These are phyloP conservation scores for Takifugu ocellatus DNA, from an alignment of 2,797 vertebrate species.

Conservation along the genomic window DNA sequence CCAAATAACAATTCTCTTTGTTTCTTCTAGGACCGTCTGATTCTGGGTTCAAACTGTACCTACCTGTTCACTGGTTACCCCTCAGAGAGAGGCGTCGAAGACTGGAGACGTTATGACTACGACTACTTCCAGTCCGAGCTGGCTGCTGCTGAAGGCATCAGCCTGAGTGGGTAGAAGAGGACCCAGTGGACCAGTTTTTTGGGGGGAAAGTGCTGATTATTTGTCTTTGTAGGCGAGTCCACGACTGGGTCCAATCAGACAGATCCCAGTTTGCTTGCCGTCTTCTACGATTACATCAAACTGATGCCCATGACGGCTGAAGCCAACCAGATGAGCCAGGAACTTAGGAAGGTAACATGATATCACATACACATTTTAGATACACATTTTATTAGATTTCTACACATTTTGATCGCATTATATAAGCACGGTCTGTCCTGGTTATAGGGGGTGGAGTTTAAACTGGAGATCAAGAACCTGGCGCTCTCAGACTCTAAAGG, in stretches of 20 bases:
- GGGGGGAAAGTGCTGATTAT: not conserved
- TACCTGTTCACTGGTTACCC: constrained; percentile 86
- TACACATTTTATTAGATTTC: not conserved
- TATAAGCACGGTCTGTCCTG: not conserved
- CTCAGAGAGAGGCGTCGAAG: constrained; percentile 75
- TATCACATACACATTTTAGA: not conserved
- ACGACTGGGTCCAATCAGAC: constrained; percentile 56
- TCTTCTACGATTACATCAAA: constrained; percentile 86
- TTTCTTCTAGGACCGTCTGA: constrained; percentile 77
- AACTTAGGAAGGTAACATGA: constrained; percentile 79
- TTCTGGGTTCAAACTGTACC: constrained; percentile 85
- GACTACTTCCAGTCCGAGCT: constrained; percentile 89
- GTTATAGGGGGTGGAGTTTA: constrained; percentile 81
- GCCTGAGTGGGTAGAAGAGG: constrained; percentile 56
- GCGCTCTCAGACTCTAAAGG: constrained; percentile 83
- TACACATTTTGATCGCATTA: not conserved
- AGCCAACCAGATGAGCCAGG: constrained; percentile 89
- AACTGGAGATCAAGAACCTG: constrained; percentile 88
- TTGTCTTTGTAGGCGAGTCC: constrained; percentile 60
- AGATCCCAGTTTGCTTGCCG: constrained; percentile 82
- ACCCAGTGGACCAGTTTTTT: not conserved
- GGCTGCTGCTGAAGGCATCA: constrained; percentile 82
- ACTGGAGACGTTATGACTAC: constrained; percentile 83
- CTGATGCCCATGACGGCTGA: constrained; percentile 87
- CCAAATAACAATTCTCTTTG: not conserved